Base-by-base conservation (phyloP, 2,797 vertebrate genomes). In the Ataeniobius toweri region DNA sequence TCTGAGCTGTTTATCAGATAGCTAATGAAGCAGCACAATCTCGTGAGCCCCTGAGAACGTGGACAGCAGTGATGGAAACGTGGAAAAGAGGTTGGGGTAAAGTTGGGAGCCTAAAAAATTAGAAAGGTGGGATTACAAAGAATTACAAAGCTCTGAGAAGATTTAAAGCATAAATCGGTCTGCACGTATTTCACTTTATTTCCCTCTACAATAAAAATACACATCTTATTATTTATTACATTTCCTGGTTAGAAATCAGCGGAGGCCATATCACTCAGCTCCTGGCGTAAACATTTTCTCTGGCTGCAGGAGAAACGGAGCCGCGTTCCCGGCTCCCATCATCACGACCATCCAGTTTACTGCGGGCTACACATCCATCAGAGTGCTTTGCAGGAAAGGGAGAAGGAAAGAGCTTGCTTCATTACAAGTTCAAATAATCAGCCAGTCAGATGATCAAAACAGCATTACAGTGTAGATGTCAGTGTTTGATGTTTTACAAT, bases 1-100 rank as follows among this genome's bases (percentile, higher is more conserved):
- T 88, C 88, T 77, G 85, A 86, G 94, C 95, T 94, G 95, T 97
- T 96, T 96, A 94, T 97, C 97, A 97, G 94, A 93, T 93, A 93
- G 94, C 94, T 96, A 98, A 97, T 97, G 97, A 96, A 96, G 95
- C 96, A 96, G 87, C 95, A 95, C 95, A 85, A 41, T 79, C 89
- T 83, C 74, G 72, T 68, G 83, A 83, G 82, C 71, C 79, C 59
- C 59, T 1, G 24, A 39, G 26, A 41, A 41, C 46, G 67, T 58
- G 55, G 70, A 80, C 16, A 28, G 12, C 16, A 69, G 48, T 7
- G 58, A 56, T 20, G 51, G 58, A 41, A 26, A 22, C 24, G 41
- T 72, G 31, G 74, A 0, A 31, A 48, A 74, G 68, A 73, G 46
- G 46, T 78, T 44, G 9, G 79, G 68, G 63, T 76, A 28, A 72